Evolutionary conservation across 1,140 invertebrate genomes (phyloP), one percentile per base, ranked within the genome.

Genomic region (Drosophila carrolli): DNA sequence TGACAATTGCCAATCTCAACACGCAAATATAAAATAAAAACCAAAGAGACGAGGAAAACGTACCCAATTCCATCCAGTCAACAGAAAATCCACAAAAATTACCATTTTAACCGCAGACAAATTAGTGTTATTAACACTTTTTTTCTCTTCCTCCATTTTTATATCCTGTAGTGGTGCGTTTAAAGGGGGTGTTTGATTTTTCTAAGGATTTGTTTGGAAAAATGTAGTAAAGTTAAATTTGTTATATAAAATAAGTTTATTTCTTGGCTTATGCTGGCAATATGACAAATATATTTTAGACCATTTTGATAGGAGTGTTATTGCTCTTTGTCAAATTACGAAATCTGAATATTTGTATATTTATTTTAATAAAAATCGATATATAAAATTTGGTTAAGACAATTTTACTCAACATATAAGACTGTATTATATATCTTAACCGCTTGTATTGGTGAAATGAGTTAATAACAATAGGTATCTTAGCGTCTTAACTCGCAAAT

Each of bases 91-190:
- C 75, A 77, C 75, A 77, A 77, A 77, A 77, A 77, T 77, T 77
- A 77, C 75, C 75, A 77, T 77, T 77, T 77, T 77, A 65, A 77
- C 75, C 75, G 74, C 75, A 77, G 74, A 77, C 75, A 77, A 77
- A 77, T 77, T 77, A 77, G 75, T 77, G 75, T 77, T 77, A 77
- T 77, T 77, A 77, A 77, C 75, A 77, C 75, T 77, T 77, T 77
- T 76, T 77, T 77, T 66, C 65, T 68, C 60, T 68, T 65, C 47
- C 60, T 44, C 19, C 65, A 68, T 53, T 68, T 48, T 29, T 5
- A 53, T 44, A 53, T 53, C 60, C 60, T 53, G 38, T 51, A 68
- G 23, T 43, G 4, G 7, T 11, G 10, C 5, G 5, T 10, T 16
- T 16, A 7, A 8, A 1, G 19, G 38, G 60, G 32, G 23, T 68